Evolutionary conservation across 1,140 invertebrate genomes (phyloP).

Genomic region (Caenorhabditis remanei): DNA sequence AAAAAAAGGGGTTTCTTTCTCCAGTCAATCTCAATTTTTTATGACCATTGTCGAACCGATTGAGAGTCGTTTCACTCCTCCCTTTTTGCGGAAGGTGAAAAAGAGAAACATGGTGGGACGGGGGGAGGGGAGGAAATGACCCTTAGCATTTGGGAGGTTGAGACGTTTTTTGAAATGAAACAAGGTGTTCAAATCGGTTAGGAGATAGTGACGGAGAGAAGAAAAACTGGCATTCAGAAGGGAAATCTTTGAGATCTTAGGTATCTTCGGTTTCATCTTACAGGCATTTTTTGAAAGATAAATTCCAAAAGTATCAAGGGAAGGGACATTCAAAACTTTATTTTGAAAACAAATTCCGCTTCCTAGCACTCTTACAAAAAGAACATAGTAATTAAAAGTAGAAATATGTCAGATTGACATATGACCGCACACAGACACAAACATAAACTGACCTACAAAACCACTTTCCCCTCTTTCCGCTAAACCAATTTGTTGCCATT

Average conservation of each 20-base stretch:
- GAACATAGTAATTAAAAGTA: not conserved
- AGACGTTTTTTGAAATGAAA: conserved; percentile 31
- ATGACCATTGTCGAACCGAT: conserved; percentile 43
- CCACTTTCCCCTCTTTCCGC: conserved; percentile 28
- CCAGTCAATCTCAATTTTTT: conserved; percentile 40
- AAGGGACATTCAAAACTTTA: too few species aligned
- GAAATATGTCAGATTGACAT: not conserved
- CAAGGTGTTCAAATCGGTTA: conserved; percentile 9
- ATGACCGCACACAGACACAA: not conserved
- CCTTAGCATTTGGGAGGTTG: not conserved
- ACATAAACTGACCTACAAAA: conserved; percentile 21
- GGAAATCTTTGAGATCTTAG: not conserved
- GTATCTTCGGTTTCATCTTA: not conserved
- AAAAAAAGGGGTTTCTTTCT: conserved; percentile 7
- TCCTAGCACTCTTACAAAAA: too few species aligned
- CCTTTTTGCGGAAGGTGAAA: not conserved
- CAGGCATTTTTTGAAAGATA: too few species aligned
- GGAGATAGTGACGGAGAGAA: not conserved
- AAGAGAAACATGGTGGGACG: not conserved
- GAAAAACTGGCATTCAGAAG: not conserved
- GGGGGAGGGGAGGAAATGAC: conserved; percentile 12
- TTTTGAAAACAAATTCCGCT: too few species aligned
- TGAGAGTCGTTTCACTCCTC: not conserved
- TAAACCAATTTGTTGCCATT: conserved; percentile 48
- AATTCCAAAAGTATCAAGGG: too few species aligned